Evolutionary conservation across 2,113 vertebrate genomes (phyloP), one percentile per base, ranked within the genome.

Genomic region (Ploceus nigricollis): DNA sequence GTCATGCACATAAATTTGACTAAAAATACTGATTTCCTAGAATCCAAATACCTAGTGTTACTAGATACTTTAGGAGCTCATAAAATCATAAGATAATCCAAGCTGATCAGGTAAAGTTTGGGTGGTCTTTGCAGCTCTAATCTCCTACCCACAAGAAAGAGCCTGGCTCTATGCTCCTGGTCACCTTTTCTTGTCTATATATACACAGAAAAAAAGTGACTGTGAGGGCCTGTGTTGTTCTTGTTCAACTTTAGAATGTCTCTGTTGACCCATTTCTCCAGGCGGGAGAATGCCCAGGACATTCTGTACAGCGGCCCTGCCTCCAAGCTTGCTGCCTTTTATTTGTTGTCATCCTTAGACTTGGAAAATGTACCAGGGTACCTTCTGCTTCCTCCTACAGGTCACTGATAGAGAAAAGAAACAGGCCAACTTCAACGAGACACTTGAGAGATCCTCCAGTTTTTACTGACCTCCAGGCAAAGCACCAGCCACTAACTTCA

Each of bases 371-470:
- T 27, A 65, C 6, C 17, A 48, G 9, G 9, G 13, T 35, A 56
- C 14, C 4, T 61, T 77, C 13, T 76, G 20, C 42, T 82, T 88
- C 42, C 25, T 58, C 28, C 39, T 4, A 1, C 2, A 30, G 11
- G 24, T 44, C 51, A 54, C 20, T 37, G 53, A 37, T 8, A 28
- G 57, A 66, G 8, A 12, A n/a, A 31, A 44, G n/a, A 71, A 88
- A 42, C 7, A 70, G 13, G 5, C 1, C 39, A 72, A 2, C 15
- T 72, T 20, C 31, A 50, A 64, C 35, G 25, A 71, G 17, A 39
- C 5, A 23, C 5, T 27, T 6, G 14, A 56, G 40, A 58, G 7
- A 1, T 44, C 15, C 6, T 87, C 24, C n/a, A 37, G 0, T 31
- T 84, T 6, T 37, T 71, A 37, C 15, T 24, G 37, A 35, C 8